Conservation (phyloP, 2,797 vertebrate genomes). For the Cacajao melanocephalus region DNA sequence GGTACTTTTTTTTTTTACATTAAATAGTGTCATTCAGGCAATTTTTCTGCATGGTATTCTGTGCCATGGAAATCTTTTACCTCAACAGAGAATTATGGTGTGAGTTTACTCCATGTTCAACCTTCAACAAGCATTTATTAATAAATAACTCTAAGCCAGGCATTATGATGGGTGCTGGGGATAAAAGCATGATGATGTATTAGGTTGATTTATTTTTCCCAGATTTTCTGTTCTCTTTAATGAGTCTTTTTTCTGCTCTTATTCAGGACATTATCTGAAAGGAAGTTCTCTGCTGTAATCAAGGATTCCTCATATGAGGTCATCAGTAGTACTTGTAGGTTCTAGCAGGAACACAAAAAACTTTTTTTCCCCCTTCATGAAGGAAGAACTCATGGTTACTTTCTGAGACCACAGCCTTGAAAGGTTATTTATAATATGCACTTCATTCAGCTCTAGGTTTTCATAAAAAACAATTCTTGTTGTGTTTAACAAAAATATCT, state of each 20-base stretch:
- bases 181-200: background rate
- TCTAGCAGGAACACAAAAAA: background rate
- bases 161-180: background rate
- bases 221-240: background rate
- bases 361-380: background rate
- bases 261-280: background rate
- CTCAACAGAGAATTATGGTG: background rate
- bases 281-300: background rate
- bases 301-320: background rate
- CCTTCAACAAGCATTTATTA: background rate
- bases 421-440: background rate
- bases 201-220: background rate
- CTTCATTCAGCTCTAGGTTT: background rate
- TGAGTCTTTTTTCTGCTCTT: background rate
- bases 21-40: background rate
- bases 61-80: background rate
- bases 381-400: background rate
- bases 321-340: background rate
- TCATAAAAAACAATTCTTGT: background rate
- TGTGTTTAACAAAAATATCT: background rate
- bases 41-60: background rate
- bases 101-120: background rate
- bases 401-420: conserved; percentile 5
- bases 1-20: background rate
- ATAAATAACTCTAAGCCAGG: background rate